Conservation (phyloP, 2,797 vertebrate genomes). For the Chelidonichthys spinosus region DNA sequence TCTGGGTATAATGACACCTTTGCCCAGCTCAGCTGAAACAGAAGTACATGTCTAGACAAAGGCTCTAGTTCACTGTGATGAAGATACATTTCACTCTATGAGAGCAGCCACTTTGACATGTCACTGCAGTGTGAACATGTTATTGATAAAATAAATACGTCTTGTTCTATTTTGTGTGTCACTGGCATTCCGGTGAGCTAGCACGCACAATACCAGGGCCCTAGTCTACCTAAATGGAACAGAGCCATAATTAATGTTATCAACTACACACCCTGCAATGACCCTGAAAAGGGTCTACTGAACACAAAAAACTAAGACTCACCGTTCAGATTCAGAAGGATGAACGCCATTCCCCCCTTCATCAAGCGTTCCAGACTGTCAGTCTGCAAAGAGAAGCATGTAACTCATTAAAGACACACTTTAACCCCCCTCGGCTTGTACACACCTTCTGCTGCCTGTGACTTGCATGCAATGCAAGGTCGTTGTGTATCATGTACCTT, state of each 20-base stretch:
- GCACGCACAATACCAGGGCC: no score
- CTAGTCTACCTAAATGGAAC: no score
- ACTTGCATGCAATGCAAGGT: not conserved
- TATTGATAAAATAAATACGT: no score
- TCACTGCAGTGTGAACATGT: no score
- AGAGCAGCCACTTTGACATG: no score
- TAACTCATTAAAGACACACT: not conserved
- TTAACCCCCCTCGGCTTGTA: not conserved
- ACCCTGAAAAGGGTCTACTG: not conserved
- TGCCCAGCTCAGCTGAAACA: constrained; percentile 59
- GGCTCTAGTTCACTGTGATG: not conserved
- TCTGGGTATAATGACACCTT: constrained; percentile 64
- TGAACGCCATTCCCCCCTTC: fast-evolving
- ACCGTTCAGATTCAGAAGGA: constrained; percentile 71
- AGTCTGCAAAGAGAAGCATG: constrained; percentile 65
- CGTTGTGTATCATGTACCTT: constrained; percentile 58
- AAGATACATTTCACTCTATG: not conserved
- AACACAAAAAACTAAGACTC: constrained; percentile 22
- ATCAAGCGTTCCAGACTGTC: constrained; percentile 7
- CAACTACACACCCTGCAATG: not conserved
- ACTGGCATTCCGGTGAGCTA: no score
- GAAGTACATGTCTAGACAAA: not conserved
- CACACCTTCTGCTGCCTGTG: not conserved
- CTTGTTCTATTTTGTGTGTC: no score
- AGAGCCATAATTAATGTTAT: no score